Evolutionary conservation across 2,113 vertebrate genomes (phyloP).

Genomic region (Etheostoma spectabile): DNA sequence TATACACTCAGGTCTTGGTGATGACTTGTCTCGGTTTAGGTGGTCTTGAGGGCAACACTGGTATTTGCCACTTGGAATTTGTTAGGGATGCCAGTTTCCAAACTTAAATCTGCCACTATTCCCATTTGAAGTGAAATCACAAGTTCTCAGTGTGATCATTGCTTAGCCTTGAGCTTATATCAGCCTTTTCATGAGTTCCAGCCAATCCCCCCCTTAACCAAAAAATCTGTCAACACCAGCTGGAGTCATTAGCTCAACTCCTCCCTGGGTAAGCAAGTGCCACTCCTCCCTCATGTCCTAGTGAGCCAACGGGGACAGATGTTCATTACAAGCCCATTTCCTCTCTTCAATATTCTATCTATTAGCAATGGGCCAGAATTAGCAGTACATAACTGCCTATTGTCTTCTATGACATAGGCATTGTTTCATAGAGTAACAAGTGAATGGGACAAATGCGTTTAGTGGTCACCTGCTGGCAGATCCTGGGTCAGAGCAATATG

Average conservation of each 20-base stretch:
- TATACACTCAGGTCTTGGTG: too few species aligned
- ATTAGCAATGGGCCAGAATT: constrained; percentile 50
- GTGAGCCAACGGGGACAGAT: constrained; percentile 74
- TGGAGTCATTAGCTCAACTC: constrained; percentile 74
- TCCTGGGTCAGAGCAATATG: constrained; percentile 49
- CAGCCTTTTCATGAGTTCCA: constrained; percentile 26
- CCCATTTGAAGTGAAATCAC: constrained; percentile 35
- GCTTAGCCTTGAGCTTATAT: constrained; percentile 54
- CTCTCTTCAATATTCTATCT: constrained; percentile 68
- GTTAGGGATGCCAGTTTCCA: constrained; percentile 15
- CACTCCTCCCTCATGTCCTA: constrained; percentile 59
- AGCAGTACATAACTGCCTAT: constrained; percentile 42
- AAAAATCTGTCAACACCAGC: constrained; percentile 78
- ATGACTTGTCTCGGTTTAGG: too few species aligned
- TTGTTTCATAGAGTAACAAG: constrained; percentile 38
- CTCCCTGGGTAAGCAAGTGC: constrained; percentile 58
- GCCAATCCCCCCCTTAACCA: constrained; percentile 47
- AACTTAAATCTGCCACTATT: constrained; percentile 9
- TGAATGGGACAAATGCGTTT: constrained; percentile 23
- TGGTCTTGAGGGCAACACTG: too few species aligned
- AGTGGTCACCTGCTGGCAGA: constrained; percentile 49
- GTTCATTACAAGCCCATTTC: constrained; percentile 77
- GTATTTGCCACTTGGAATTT: constrained; percentile 15
- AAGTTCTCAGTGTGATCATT: constrained; percentile 54
- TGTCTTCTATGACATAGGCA: constrained; percentile 51